Evolutionary conservation across 2,113 vertebrate genomes (phyloP).

Genomic region (Oryzias woworae): DNA sequence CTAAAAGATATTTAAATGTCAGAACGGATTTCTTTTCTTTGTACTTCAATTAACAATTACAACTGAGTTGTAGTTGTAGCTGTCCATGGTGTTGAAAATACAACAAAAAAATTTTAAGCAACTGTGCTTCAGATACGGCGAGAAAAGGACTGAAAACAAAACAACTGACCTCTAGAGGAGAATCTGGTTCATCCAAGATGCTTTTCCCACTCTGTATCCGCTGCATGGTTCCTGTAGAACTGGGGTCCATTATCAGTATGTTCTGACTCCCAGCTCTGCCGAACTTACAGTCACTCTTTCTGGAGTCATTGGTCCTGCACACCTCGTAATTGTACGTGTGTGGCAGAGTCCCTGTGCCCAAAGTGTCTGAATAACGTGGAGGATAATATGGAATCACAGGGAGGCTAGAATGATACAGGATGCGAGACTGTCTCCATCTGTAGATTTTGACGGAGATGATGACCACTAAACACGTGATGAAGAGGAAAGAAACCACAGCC

Average conservation of each 20-base stretch:
- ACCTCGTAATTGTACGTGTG: background rate
- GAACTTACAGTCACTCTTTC: background rate
- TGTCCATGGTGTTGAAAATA: too few species aligned
- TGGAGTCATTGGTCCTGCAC: background rate
- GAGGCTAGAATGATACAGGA: background rate
- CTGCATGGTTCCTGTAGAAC: background rate
- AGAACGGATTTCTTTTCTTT: too few species aligned
- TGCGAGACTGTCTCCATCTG: background rate
- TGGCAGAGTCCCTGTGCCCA: background rate
- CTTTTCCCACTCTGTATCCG: background rate
- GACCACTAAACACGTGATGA: background rate
- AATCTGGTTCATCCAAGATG: background rate
- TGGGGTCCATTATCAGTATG: background rate
- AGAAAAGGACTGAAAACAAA: too few species aligned
- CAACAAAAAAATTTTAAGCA: too few species aligned
- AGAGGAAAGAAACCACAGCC: background rate
- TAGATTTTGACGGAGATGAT: background rate
- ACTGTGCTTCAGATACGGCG: too few species aligned
- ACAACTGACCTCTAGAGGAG: background rate
- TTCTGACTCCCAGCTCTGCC: background rate
- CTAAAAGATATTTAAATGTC: too few species aligned
- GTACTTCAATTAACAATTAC: too few species aligned
- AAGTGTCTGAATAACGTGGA: slow-evolving; percentile 12
- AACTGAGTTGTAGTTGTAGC: too few species aligned
- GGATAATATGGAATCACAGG: slow-evolving; percentile 24